Conservation (phyloP, 1,140 invertebrate species). For the Diabrotica undecimpunctata region DNA sequence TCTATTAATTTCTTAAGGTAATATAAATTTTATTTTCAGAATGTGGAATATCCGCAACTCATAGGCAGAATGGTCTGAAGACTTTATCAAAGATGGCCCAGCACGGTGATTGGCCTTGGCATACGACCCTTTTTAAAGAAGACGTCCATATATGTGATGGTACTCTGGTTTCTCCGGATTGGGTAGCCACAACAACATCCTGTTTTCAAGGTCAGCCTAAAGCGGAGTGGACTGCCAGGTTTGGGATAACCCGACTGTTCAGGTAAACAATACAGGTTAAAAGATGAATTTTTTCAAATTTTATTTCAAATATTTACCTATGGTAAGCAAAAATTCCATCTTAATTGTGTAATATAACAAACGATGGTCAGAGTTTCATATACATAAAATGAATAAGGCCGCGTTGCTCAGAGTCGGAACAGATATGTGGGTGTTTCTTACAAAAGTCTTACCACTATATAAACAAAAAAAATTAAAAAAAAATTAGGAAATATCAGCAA, state of each 20-base stretch:
- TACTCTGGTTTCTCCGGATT: slow-evolving; percentile 71
- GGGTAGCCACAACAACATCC: slow-evolving; percentile 83
- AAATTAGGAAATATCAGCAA: too few relatives aligned
- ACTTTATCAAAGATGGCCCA: slow-evolving; percentile 64
- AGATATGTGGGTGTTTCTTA: too few relatives aligned
- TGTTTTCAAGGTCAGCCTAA: slow-evolving; percentile 87
- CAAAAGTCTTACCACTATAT: too few relatives aligned
- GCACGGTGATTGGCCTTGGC: slow-evolving; percentile 87
- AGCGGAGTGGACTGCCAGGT: slow-evolving; percentile 76
- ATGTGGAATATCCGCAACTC: slow-evolving; percentile 70
- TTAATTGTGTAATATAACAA: too few relatives aligned
- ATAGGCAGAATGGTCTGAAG: slow-evolving; percentile 51
- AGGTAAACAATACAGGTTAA: slow-evolving; percentile 11
- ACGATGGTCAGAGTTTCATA: too few relatives aligned
- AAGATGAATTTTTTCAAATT: too few relatives aligned
- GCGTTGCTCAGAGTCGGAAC: too few relatives aligned
- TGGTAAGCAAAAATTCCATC: too few relatives aligned
- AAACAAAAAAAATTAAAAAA: too few relatives aligned
- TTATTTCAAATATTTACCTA: too few relatives aligned
- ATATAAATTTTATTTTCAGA: slow-evolving; percentile 50
- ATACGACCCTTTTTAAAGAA: slow-evolving; percentile 76
- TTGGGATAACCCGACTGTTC: slow-evolving; percentile 72
- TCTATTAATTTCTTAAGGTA: not conserved
- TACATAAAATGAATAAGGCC: too few relatives aligned
- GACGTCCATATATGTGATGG: slow-evolving; percentile 85